Evolutionary conservation across 2,797 vertebrate genomes (phyloP), one percentile per base, ranked within the genome.

Genomic region (Siniperca undulata): DNA sequence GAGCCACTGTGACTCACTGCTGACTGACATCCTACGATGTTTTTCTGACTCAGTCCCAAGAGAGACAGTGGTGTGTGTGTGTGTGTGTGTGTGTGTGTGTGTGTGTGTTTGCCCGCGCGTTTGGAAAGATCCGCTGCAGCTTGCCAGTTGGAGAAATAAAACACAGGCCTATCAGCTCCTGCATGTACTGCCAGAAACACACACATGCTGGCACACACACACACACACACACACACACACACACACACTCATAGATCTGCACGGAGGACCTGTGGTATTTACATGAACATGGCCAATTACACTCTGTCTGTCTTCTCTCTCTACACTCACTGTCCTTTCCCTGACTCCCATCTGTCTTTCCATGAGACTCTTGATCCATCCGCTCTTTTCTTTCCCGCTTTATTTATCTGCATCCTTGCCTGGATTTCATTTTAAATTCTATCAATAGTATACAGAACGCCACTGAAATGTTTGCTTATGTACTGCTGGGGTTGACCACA

Each of bases 71-170:
- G 24, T 22, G 62, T 78, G 66, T 73, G 78, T 50, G n/a, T 68
- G 55, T 53, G 58, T 59, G 55, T 64, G 67, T 68, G 56, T 42
- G 42, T 53, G 58, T 58, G 73, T 66, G 52, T 56, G 52, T 53
- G 52, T 60, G 44, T 34, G 52, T 61, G 12, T 27, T 27, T 27
- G 27, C 27, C 2, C 2, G 27, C 27, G 2, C 27, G 27, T 27
- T 82, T 52, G 74, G 73, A 85, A 85, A 81, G 72, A 83, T 66
- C 36, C 42, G 53, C 68, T 65, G 60, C 50, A 53, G 77, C 53
- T 80, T 81, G 88, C 91, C 90, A 91, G 83, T 85, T 61, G 14
- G 36, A 82, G 38, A 92, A 90, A 89, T 90, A 75, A 91, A 90
- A 82, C 66, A 17, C 89, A 88, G 85, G 59, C 90, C 78, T 3